Base-by-base conservation (phyloP, 2,888 invertebrate species). In the Prenolepis imparis region DNA sequence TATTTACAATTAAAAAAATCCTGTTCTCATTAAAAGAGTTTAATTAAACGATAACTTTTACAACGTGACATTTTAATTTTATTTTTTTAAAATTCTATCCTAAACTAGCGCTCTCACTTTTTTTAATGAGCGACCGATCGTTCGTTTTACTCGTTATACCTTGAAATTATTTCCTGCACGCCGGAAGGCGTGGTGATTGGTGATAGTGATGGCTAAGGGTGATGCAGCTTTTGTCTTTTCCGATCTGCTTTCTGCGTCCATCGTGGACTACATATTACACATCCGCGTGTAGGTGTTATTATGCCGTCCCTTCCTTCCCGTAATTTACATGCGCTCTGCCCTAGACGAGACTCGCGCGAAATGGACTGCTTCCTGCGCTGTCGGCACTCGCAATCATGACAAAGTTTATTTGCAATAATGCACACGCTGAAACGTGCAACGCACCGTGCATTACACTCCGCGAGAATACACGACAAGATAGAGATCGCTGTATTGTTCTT, bases 281-380 rank as follows among this genome's bases (percentile, higher is more conserved):
- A 80, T 59, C 63, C 63, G 41, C 61, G 84, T 70, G 77, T 80
- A 78, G 74, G 75, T 72, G 84, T 84, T 80, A 83, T 86, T 86
- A 72, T 84, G 81, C 82, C 77, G 77, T 82, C 86, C 83, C 73
- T 88, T 74, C 61, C 83, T 70, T 88, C 63, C 61, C 73, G 81
- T 68, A 70, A 81, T 86, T 72, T 52, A 66, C 73, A 78, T 74
- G 80, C 21, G 61, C 70, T 74, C 80, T 74, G 85, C 85, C 83
- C 85, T 82, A 80, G 72, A 70, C 81, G 84, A 78, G 84, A 78
- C 86, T 84, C 87, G 84, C 87, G 84, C 86, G 81, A 91, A 92
- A 92, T 90, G 88, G 86, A 90, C 89, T 68, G 75, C 87, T 91
- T 91, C 90, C 90, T 87, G 89, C 68, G 83, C 83, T 82, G 83